Conservation (phyloP, 2,797 vertebrate species). For the Streptopelia turtur region DNA sequence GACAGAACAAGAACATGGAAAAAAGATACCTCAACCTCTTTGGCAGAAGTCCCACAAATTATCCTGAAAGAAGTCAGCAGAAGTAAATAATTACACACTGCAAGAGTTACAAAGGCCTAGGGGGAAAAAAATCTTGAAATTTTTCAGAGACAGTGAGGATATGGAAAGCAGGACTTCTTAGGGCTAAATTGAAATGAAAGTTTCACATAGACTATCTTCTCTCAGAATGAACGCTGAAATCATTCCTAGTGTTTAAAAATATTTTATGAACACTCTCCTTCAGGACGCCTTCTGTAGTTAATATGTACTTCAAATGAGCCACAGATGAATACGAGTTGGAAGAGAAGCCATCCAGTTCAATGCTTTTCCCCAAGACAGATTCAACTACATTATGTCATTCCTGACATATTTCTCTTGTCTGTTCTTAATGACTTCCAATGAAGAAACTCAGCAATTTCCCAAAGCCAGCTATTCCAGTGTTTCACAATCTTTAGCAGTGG, state of each 20-base stretch:
- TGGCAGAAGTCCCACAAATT: slow-evolving; percentile 40
- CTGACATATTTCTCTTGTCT: slow-evolving; percentile 28
- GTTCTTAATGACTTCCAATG: background rate
- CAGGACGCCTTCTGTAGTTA: background rate
- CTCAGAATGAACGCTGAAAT: background rate
- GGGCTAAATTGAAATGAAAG: background rate
- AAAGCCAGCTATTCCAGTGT: background rate
- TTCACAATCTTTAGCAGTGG: background rate
- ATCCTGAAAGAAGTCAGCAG: slow-evolving; percentile 11
- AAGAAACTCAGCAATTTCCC: background rate
- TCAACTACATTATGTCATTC: slow-evolving; percentile 10
- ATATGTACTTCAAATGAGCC: background rate
- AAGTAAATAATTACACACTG: slow-evolving; percentile 23
- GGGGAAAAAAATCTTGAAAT: background rate
- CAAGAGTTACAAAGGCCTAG: slow-evolving; percentile 22
- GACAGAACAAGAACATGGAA: slow-evolving; percentile 5
- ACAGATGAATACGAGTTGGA: background rate
- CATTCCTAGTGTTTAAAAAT: background rate
- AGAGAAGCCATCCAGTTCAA: background rate
- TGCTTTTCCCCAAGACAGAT: background rate
- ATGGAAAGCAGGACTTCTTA: background rate
- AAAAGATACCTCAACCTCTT: slow-evolving; percentile 53
- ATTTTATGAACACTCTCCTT: background rate
- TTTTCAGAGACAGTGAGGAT: background rate
- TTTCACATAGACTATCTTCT: background rate